Conservation (phyloP, 2,888 invertebrate species). For the Caenorhabditis sulstoni region DNA sequence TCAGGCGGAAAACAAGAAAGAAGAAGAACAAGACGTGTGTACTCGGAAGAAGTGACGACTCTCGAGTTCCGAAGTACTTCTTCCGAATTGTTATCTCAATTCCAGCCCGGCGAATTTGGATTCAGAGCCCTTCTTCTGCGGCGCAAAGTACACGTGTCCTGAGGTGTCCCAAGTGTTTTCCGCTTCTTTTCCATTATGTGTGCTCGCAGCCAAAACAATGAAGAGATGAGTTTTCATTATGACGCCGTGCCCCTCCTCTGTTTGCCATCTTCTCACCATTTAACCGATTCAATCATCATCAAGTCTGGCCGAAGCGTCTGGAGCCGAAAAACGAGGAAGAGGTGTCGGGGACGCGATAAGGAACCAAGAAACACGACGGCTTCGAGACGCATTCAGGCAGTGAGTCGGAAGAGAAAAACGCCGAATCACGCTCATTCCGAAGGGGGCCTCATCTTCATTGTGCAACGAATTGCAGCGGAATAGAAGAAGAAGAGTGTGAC, state of each 20-base stretch:
- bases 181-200: constrained; percentile 19
- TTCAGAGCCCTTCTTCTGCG: too few relatives aligned
- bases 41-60: not conserved
- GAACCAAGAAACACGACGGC: constrained; percentile 30
- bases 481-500: too few relatives aligned
- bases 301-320: constrained; percentile 17
- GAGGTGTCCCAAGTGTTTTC: constrained; percentile 7
- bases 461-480: too few relatives aligned
- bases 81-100: not conserved
- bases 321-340: not conserved
- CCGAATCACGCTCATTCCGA: too few relatives aligned
- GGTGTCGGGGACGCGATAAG: constrained; percentile 1
- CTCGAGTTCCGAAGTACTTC: not conserved
- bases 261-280: constrained; percentile 14
- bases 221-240: constrained; percentile 28
- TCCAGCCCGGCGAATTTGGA: constrained; percentile 1
- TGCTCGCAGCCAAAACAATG: constrained; percentile 13
- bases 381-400: not conserved
- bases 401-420: too few relatives aligned
- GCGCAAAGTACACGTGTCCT: not conserved
- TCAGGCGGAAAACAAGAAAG: not conserved
- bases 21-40: not conserved
- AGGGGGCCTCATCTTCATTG: too few relatives aligned
- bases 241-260: not conserved
- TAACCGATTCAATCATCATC: constrained; percentile 37